Evolutionary conservation across 2,797 vertebrate species (phyloP).

Genomic region (Phoebastria nigripes): DNA sequence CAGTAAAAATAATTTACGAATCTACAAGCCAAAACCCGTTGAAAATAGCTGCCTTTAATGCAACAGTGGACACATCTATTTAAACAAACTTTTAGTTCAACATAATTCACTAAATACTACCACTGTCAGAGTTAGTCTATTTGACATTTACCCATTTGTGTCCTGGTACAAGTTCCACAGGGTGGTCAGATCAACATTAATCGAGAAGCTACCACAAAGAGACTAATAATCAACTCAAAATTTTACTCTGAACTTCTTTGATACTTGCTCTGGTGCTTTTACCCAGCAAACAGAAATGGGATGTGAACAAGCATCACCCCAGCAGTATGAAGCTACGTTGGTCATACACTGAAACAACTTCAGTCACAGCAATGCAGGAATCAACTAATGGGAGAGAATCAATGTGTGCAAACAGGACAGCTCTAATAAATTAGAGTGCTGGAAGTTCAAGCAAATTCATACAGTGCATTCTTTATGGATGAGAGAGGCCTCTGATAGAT

Average conservation of each 20-base stretch:
- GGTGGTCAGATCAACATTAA: neutral
- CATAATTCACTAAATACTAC: neutral
- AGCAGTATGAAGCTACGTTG: neutral
- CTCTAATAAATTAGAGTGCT: neutral
- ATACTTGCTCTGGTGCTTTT: neutral
- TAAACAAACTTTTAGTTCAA: neutral
- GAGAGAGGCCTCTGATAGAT: neutral
- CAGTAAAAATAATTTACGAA: neutral
- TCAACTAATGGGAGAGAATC: neutral
- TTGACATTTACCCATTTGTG: neutral
- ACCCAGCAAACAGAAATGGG: neutral
- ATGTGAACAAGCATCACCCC: neutral
- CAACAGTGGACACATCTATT: neutral
- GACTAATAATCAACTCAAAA: neutral
- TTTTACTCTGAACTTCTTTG: neutral
- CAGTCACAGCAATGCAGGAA: neutral
- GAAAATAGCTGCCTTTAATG: neutral
- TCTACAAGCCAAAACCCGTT: neutral
- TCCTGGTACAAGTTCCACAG: neutral
- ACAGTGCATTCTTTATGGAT: neutral
- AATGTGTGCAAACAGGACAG: neutral
- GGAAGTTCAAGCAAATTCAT: neutral
- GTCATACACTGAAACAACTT: neutral
- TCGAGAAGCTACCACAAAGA: neutral
- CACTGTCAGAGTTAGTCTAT: neutral